A percentile compares a stretch with the other conserved stretches of the same genome.
These are phyloP conservation scores for Palythoa caribaeorum DNA, from an alignment of 92 coral and sea anemone genomes.

Conservation along the genomic window DNA sequence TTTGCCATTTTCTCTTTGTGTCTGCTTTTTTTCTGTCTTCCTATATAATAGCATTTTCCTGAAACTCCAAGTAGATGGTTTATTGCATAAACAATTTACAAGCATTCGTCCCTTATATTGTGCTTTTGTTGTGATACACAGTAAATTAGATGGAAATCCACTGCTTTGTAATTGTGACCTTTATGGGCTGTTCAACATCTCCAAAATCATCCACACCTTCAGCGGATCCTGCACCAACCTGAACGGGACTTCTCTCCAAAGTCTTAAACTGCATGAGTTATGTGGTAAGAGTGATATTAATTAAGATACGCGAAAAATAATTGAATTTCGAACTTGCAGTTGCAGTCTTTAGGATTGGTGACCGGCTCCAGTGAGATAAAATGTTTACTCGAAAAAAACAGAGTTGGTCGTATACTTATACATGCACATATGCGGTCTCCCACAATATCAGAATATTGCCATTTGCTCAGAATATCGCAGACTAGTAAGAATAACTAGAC, in stretches of 20 bases:
- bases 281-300: slow-evolving; percentile 75
- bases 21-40: neutral
- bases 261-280: slow-evolving; percentile 77
- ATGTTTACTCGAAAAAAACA: no score
- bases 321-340: neutral
- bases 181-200: slow-evolving; percentile 67
- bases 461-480: no score
- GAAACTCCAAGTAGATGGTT: neutral
- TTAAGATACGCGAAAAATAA: neutral
- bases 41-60: neutral
- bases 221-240: slow-evolving; percentile 73
- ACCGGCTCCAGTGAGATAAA: no score
- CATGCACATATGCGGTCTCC: no score
- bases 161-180: slow-evolving; percentile 85
- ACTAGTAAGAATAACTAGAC: no score
- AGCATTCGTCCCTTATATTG: neutral
- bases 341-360: neutral
- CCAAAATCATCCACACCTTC: slow-evolving; percentile 56
- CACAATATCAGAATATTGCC: no score
- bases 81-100: no score
- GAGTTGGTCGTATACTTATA: no score
- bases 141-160: slow-evolving; percentile 75
- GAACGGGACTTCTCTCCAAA: slow-evolving; percentile 58
- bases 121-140: slow-evolving; percentile 7
- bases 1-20: neutral